These are phyloP conservation scores for Tribolium madens DNA, from an alignment of 1,140 invertebrate species.

Conservation along the genomic window DNA sequence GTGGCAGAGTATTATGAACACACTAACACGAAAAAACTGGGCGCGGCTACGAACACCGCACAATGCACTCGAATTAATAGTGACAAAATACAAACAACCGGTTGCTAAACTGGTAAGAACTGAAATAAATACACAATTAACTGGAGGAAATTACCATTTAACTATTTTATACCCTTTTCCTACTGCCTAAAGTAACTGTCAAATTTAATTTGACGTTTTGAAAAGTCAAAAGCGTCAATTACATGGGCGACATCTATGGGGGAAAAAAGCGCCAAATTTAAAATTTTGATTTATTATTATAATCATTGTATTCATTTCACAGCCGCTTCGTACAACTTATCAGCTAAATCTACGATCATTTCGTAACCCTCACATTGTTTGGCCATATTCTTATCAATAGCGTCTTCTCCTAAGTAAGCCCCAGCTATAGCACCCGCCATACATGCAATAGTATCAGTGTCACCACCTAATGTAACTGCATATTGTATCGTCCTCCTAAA, in stretches of 20 bases:
- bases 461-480: constrained; percentile 81
- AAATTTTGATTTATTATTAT: neutral
- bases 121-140: neutral
- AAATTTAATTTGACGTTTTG: neutral
- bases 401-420: constrained; percentile 76
- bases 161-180: neutral
- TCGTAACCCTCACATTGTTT: constrained; percentile 75
- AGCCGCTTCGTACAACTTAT: constrained; percentile 63
- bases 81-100: neutral
- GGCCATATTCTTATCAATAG: constrained; percentile 71
- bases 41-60: constrained; percentile 46
- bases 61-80: neutral
- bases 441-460: constrained; percentile 84
- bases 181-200: neutral
- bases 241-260: neutral
- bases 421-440: constrained; percentile 85
- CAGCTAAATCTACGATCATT: constrained; percentile 68
- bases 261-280: neutral
- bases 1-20: constrained; percentile 61
- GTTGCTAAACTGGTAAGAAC: neutral
- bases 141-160: neutral
- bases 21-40: constrained; percentile 41
- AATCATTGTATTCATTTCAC: neutral
- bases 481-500: constrained; percentile 77
- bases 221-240: neutral